phyloP scores from a whole-genome alignment of 1,140 invertebrate genomes.

The Apis dorsata region DNA sequence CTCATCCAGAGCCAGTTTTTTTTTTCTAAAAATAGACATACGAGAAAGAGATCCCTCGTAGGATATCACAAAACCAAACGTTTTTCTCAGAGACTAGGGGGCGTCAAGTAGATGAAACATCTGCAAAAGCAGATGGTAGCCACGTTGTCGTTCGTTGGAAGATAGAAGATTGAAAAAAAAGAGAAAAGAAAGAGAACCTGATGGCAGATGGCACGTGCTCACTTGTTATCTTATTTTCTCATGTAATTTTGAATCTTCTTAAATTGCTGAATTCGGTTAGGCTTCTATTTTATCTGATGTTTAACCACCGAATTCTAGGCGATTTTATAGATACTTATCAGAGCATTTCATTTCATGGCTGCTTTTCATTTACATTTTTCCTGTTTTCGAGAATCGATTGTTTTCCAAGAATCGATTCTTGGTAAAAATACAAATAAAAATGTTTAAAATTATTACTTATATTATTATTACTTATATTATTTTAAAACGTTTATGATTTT shows the following conservation, averaged over 20 bases:
- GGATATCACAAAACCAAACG: conserved; percentile 38
- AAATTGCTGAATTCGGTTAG: conserved; percentile 43
- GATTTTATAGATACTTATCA: conserved; percentile 12
- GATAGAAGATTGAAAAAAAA: conserved; percentile 35
- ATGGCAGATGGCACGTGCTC: conserved; percentile 56
- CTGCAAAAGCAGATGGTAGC: conserved; percentile 63
- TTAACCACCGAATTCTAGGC: neutral
- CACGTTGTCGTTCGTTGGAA: conserved; percentile 39
- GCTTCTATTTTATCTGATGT: conserved; percentile 20
- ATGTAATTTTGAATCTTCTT: conserved; percentile 25
- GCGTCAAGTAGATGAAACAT: conserved; percentile 55
- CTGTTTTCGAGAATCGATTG: no score
- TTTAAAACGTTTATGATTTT: no score
- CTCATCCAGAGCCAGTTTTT: neutral
- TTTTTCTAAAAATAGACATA: neutral
- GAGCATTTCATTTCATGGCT: neutral
- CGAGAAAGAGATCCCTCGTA: conserved; percentile 9
- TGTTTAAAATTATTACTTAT: no score
- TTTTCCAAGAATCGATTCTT: no score
- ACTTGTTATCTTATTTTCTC: conserved; percentile 52
- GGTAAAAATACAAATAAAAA: no score
- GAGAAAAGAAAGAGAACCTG: neutral
- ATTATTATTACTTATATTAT: no score
- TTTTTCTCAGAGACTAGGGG: conserved; percentile 31
- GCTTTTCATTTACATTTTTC: neutral